Evolutionary conservation across 2,797 vertebrate species (phyloP), one percentile per base, ranked within the genome.

Genomic region (Enteromius argenteus): DNA sequence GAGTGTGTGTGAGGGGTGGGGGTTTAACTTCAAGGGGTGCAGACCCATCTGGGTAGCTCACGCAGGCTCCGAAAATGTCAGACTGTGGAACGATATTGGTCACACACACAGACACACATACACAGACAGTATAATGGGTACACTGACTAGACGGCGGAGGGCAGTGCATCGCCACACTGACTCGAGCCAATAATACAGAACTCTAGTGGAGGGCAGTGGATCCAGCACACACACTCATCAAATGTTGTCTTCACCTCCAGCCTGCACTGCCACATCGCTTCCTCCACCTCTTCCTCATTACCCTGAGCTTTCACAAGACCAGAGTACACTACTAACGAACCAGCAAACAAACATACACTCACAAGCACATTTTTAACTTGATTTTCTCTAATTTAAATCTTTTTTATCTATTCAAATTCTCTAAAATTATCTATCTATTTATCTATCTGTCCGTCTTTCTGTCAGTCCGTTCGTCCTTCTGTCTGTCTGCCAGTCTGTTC

Each of bases 31-130:
- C 74, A 60, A 62, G 60, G 39, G 83, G 80, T 62, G 39, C 79
- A 68, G 69, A 56, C 58, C 84, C 73, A 68, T 76, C 73, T 83
- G 81, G 58, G 77, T 81, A 75, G 58, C 64, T 78, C 82, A 84
- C n/a, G 73, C 67, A 81, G 75, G 66, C 72, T 89, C 78, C 39
- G 51, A 81, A 80, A 80, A 88, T 86, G 87, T 49, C 84, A 88
- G 81, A 53, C 83, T 81, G 58, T 64, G 35, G 60, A 76, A 76
- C 72, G 68, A 83, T 82, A 66, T 82, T 39, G 80, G 42, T 66
- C 27, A 44, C 75, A 46, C 37, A 30, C n/a, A 78, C 8, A 44
- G 2, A 56, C 56, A 3, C 69, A 73, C 69, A 74, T n/a, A 62
- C 30, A 39, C 71, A 82, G 13, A n/a, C 62, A n/a, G 64, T 35